Percentiles rank a stretch among this genome's conserved stretches.
phyloP scores from a whole-genome alignment of 1,140 invertebrate genomes.

The Ceratitis capitata region DNA sequence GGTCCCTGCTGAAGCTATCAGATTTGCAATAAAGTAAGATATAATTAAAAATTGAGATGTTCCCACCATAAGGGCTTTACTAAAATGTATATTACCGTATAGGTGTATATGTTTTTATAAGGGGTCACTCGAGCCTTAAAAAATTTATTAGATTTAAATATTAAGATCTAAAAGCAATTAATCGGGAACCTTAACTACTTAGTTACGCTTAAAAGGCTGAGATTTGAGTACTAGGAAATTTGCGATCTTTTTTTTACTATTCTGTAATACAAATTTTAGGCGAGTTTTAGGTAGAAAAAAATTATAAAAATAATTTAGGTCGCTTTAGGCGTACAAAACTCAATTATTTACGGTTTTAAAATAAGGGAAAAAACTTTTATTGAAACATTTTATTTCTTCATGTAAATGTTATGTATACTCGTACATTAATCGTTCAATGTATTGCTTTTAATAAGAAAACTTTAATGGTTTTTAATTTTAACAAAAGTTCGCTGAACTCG shows the following conservation, averaged over 20 bases:
- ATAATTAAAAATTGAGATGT: too few species aligned
- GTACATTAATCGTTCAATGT: too few species aligned
- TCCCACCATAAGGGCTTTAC: not conserved
- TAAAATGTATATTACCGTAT: not conserved
- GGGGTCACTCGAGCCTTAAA: too few species aligned
- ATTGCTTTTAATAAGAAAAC: not conserved
- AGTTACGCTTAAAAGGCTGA: not conserved
- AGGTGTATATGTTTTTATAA: not conserved
- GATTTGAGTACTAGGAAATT: too few species aligned
- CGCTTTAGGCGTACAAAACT: not conserved
- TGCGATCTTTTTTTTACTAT: too few species aligned
- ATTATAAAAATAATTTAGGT: not conserved
- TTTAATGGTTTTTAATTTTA: not conserved
- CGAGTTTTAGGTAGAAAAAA: not conserved
- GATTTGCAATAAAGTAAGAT: not conserved
- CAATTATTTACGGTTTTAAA: not conserved
- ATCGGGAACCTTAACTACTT: not conserved
- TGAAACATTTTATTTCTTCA: slow-evolving; percentile 7
- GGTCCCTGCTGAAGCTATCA: not conserved
- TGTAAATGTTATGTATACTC: too few species aligned
- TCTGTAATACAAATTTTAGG: not conserved
- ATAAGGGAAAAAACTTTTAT: not conserved
- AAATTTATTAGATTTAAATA: too few species aligned
- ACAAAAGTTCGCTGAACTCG: not conserved
- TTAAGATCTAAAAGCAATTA: too few species aligned